Conservation (phyloP, 37 sponge, comb jelly and placozoan species). For the Hexactinellida sp. region DNA sequence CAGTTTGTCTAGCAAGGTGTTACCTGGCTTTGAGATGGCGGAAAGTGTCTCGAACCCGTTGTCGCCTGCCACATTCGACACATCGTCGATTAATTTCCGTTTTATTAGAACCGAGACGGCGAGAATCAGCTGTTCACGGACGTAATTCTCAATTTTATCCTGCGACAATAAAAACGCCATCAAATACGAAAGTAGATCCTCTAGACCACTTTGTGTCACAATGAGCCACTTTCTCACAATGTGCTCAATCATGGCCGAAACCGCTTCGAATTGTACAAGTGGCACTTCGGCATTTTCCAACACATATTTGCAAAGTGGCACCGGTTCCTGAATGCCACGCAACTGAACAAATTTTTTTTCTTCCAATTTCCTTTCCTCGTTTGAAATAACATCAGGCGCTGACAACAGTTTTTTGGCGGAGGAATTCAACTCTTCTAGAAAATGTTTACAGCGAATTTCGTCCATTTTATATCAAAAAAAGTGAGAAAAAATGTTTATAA, state of each 20-base stretch:
- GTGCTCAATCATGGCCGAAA: background rate
- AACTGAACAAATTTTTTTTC: background rate
- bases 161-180: background rate
- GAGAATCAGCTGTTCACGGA: background rate
- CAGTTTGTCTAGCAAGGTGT: background rate
- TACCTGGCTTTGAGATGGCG: background rate
- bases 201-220: background rate
- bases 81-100: background rate
- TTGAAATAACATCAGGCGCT: background rate
- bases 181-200: background rate
- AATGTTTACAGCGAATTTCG: background rate
- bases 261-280: background rate
- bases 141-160: background rate
- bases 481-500: background rate
- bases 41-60: background rate
- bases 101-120: background rate
- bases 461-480: background rate
- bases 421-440: background rate
- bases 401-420: background rate
- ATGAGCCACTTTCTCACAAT: background rate
- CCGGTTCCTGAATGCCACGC: background rate
- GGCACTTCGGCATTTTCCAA: background rate
- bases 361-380: constrained; percentile 7
- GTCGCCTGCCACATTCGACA: background rate
- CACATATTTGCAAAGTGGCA: constrained; percentile 3